Base-by-base conservation (phyloP, 53 echinoderm and acorn worm genomes). In the Holothuria leucospilota region DNA sequence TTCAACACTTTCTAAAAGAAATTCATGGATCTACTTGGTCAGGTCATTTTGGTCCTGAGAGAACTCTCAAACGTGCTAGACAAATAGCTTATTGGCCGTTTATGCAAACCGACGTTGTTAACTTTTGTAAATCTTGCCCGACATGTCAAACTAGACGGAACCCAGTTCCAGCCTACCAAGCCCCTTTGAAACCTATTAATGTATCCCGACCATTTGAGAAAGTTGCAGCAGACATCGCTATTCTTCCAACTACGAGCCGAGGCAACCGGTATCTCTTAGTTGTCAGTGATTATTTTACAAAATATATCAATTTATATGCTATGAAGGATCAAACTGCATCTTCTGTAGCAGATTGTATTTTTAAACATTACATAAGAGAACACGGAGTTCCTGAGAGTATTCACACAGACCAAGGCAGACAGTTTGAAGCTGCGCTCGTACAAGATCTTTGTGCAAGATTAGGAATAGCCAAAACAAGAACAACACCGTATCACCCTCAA, bases 381-480 rank as follows among this genome's bases (percentile, higher is more conserved):
- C 87, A 87, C 66, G 87, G 79, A 51, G 39, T 87, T 23, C 87
- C 87, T 23, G 79, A 87, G 29, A n/a, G 66, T 5, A 23, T 87
- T 10, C 81, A 87, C 42, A 66, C 86, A 6, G 86, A 86, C 77
- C 87, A 87, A 49, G 87, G 87, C 2, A 26, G 46, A 11, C 87
- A 87, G 60, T 87, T 80, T 67, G 88, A 88, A 59, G 49, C 88
- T 24, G 58, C 63, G 25, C 10, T 82, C 23, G 26, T 88, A 14
- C 49, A 40, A 52, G 88, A 88, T 20, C 56, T 70, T 20, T 88
- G 88, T 46, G 8, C 28, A 39, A 68, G 30, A 24, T 60, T 88
- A 27, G 79, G 69, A 15, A 90, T 85, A n/a, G 18, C 26, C 34
- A 85, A 90, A 59, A 75, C 90, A 2, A 28, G 85, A 26, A 87